Percentiles rank a stretch among this genome's conserved stretches.
Conservation (phyloP, 2,888 invertebrate genomes). For the Lochmaea capreae region DNA sequence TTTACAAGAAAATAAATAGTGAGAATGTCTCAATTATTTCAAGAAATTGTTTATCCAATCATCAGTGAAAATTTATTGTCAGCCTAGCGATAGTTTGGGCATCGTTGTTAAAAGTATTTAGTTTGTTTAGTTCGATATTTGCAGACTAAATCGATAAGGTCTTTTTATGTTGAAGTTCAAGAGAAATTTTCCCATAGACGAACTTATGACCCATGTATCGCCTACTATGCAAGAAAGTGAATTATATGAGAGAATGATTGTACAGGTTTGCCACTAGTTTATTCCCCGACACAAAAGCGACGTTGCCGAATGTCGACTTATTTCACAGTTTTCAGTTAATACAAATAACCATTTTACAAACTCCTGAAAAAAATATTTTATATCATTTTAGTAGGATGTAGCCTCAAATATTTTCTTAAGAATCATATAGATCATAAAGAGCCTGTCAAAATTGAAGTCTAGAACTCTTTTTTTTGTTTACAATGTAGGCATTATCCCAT, state of each 20-base stretch:
- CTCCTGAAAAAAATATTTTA: too few species aligned
- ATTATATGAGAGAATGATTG: conserved; percentile 8
- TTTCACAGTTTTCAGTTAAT: not conserved
- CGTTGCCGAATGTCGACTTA: not conserved
- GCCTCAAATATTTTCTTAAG: too few species aligned
- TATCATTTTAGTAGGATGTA: too few species aligned
- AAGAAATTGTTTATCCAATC: too few species aligned
- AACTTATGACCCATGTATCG: conserved; percentile 14
- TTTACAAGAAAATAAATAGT: too few species aligned
- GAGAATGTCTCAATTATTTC: too few species aligned
- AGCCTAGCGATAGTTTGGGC: too few species aligned
- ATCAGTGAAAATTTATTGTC: too few species aligned
- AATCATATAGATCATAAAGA: too few species aligned
- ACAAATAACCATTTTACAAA: not conserved
- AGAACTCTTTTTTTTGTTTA: too few species aligned
- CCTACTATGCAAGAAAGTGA: conserved; percentile 17
- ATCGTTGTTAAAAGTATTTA: not conserved
- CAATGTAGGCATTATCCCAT: too few species aligned
- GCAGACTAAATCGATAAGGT: not conserved
- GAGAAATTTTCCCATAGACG: conserved; percentile 6
- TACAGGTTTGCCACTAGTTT: not conserved
- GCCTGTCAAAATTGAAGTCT: too few species aligned
- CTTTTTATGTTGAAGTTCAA: not conserved
- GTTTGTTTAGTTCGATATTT: not conserved
- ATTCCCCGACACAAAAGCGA: not conserved